Base-by-base conservation (phyloP, 1,140 invertebrate species). In the Lineus longissimus region DNA sequence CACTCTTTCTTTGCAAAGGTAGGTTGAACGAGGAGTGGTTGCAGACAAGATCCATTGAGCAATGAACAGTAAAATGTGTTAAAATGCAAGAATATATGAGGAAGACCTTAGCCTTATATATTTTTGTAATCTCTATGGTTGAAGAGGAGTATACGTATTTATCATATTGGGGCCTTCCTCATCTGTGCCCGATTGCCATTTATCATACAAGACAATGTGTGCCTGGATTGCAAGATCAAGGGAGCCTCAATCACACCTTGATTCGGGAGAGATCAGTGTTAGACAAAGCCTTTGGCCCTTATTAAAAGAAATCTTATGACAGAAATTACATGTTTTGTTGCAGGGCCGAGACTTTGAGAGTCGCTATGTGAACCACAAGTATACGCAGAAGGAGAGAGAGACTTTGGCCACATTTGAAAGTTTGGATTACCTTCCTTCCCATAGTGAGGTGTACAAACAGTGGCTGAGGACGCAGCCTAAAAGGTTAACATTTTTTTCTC, bases 371-470 rank as follows among this genome's bases (percentile, higher is more conserved):
- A 81, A 77, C 30, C 80, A 83, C 63, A 72, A 77, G 57, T 82
- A 83, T 60, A 81, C 81, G 36, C 71, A 73, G 0, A 68, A 81
- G 54, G 81, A 83, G 64, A 72, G 72, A 58, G 70, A 78, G 70
- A 78, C 79, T 55, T 70, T 83, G 45, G 69, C 65, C 17, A 66
- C 71, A 25, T 83, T 76, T 74, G 80, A 82, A 55, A 81, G 80
- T 67, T 67, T 79, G 58, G 80, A 83, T 73, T 83, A 82, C 67
- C 71, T 83, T 55, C 81, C 81, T 47, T 74, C 75, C 30, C 77
- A 83, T 61, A 81, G 77, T 69, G 73, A 79, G 55, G 75, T 78
- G 1, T 83, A 78, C 64, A 80, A 74, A 66, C 70, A 76, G 47
- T 83, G 81, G 81, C 65, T 82, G 6, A 76, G 73, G 59, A 67